phyloP scores from a whole-genome alignment of 2,888 invertebrate genomes.

The Elysia crispata region DNA sequence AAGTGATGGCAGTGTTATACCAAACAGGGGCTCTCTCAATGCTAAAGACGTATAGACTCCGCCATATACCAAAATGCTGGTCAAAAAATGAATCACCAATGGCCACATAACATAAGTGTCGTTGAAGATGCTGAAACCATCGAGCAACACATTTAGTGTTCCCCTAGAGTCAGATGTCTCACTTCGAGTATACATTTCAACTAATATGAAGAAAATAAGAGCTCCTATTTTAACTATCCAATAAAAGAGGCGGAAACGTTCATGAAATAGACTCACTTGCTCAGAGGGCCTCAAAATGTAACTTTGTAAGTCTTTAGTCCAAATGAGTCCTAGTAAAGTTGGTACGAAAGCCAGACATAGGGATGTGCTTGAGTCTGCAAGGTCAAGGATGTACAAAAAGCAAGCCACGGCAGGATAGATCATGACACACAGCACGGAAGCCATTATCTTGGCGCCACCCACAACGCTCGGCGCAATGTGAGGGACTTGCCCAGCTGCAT shows the following conservation, averaged over 20 bases:
- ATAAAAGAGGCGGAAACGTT: slow-evolving; percentile 55
- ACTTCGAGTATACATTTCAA: slow-evolving; percentile 53
- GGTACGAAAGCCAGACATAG: slow-evolving; percentile 52
- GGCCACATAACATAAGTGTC: slow-evolving; percentile 48
- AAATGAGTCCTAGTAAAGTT: slow-evolving; percentile 56
- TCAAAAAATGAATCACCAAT: slow-evolving; percentile 52
- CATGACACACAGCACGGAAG: slow-evolving; percentile 36
- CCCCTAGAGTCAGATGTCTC: slow-evolving; percentile 41
- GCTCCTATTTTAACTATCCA: slow-evolving; percentile 52
- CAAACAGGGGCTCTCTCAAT: slow-evolving; percentile 56
- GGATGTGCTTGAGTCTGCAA: slow-evolving; percentile 55
- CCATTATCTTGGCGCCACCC: slow-evolving; percentile 20
- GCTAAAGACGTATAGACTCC: slow-evolving; percentile 55
- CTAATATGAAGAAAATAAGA: slow-evolving; percentile 52
- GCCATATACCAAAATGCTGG: slow-evolving; percentile 53
- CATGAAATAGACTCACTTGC: slow-evolving; percentile 48
- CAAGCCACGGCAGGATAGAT: slow-evolving; percentile 51
- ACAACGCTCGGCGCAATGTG: too few relatives aligned
- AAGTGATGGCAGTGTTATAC: slow-evolving; percentile 57
- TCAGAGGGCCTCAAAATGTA: slow-evolving; percentile 54
- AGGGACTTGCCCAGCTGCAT: too few relatives aligned
- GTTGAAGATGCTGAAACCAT: slow-evolving; percentile 48
- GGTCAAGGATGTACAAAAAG: slow-evolving; percentile 52
- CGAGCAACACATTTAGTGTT: slow-evolving; percentile 48
- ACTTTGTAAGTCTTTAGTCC: slow-evolving; percentile 57